Evolutionary conservation across 2,797 vertebrate genomes (phyloP), one percentile per base, ranked within the genome.

Genomic region (Thalassophryne amazonica): DNA sequence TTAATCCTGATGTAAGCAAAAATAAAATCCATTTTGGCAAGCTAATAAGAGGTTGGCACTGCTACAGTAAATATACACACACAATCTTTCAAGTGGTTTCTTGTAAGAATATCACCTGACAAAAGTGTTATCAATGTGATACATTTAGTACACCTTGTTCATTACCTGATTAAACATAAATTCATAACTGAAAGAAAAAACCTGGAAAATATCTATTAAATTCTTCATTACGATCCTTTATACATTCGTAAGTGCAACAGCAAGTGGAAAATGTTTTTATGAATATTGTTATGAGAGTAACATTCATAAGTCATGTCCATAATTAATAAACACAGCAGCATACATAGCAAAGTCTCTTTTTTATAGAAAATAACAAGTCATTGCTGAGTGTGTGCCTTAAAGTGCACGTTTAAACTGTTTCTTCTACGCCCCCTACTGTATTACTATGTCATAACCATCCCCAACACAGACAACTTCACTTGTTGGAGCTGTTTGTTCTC

Each of bases 11-110:
- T 68, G 54, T 81, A 80, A 76, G 79, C 93, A 94, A 95, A 89
- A 96, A 94, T 93, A 93, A 93, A 91, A 94, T 81, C 87, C 79
- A 88, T 89, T 93, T 73, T 94, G 93, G 93, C 94, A 95, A 96
- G 91, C 92, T 84, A 84, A 90, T 88, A 89, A 84, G 78, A 91
- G 89, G 81, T 91, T 92, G 94, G 94, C 94, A 95, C 93, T 95
- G 92, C 72, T 92, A 88, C 67, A 64, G 67, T 25, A 39, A 81
- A 87, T 93, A 93, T 76, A 88, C 86, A 93, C 92, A 94, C 89
- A 81, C 78, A 78, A 83, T 57, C 85, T 67, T 81, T 87, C 78
- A 84, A 80, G 80, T 85, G 82, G 92, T 85, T 91, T 88, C 87
- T 67, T 78, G 83, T 90, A 92, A 91, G 89, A 91, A 91, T 84